Evolutionary conservation across 2,888 invertebrate species (phyloP).

Genomic region (Eristalis arbustorum): DNA sequence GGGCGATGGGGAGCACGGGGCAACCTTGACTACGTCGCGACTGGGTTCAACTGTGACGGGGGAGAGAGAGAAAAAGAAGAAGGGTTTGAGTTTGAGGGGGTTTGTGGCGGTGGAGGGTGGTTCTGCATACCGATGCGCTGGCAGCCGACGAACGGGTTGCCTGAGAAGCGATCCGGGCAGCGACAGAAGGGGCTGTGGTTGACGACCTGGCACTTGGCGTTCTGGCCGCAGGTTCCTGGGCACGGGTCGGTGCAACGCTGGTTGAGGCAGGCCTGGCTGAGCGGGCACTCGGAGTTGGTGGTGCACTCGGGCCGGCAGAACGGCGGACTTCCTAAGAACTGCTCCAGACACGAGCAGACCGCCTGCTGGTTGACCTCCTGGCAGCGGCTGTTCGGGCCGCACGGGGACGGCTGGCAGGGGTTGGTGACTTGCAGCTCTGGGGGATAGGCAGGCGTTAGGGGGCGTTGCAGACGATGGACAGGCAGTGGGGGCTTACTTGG

Average conservation of each 20-base stretch:
- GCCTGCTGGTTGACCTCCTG: constrained; percentile 84
- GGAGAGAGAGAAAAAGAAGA: not conserved
- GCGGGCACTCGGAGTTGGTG: constrained; percentile 86
- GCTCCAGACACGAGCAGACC: constrained; percentile 85
- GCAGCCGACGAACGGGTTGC: constrained; percentile 85
- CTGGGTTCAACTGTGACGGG: constrained; percentile 72
- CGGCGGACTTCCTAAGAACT: constrained; percentile 85
- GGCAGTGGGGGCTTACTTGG: constrained; percentile 79
- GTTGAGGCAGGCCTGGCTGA: constrained; percentile 86
- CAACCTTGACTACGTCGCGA: constrained; percentile 71
- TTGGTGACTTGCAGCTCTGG: constrained; percentile 74
- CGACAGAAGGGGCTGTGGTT: constrained; percentile 88
- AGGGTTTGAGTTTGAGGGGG: not conserved
- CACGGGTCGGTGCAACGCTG: constrained; percentile 88
- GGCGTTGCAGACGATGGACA: not conserved
- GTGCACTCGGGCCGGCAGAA: constrained; percentile 88
- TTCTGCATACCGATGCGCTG: constrained; percentile 80
- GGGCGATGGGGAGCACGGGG: constrained; percentile 85
- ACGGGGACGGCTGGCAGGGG: constrained; percentile 84
- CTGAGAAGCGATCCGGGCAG: constrained; percentile 84
- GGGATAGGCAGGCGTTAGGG: constrained; percentile 34
- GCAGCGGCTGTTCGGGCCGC: constrained; percentile 85
- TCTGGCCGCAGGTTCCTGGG: constrained; percentile 86
- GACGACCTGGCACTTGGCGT: constrained; percentile 88
- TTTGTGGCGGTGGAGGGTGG: constrained; percentile 73